These are phyloP conservation scores for Odontocolon sp. DNA, from an alignment of 2,888 invertebrate genomes.

Conservation along the genomic window DNA sequence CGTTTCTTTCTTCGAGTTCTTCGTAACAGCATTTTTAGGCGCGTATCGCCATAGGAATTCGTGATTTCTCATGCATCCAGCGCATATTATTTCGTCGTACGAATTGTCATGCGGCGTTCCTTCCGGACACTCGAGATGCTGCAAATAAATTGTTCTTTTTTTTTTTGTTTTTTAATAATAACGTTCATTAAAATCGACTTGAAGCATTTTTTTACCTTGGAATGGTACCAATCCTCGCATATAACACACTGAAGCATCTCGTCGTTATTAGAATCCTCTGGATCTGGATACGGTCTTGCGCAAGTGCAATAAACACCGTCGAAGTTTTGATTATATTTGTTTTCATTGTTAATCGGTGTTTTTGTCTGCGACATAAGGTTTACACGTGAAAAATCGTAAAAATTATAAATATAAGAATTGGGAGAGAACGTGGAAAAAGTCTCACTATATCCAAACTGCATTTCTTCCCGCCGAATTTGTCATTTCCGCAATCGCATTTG, in stretches of 20 bases:
- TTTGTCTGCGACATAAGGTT: constrained; percentile 83
- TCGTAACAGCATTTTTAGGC: constrained; percentile 72
- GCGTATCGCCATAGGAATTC: constrained; percentile 89
- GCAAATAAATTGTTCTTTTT: constrained; percentile 46
- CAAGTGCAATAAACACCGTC: constrained; percentile 96
- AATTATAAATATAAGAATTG: background rate
- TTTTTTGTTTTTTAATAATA: too few relatives aligned
- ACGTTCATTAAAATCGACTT: background rate
- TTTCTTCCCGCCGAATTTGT: constrained; percentile 85
- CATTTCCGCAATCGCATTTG: constrained; percentile 97
- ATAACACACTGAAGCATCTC: constrained; percentile 98
- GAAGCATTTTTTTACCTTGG: constrained; percentile 82
- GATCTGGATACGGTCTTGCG: constrained; percentile 96
- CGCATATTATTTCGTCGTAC: constrained; percentile 93
- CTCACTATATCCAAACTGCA: constrained; percentile 87
- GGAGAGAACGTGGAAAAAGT: constrained; percentile 40
- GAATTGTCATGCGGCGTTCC: constrained; percentile 82
- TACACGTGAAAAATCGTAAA: background rate
- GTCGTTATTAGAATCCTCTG: constrained; percentile 90
- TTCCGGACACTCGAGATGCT: constrained; percentile 85
- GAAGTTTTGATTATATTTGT: constrained; percentile 96
- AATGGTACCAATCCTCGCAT: constrained; percentile 99
- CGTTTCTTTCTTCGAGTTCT: constrained; percentile 66
- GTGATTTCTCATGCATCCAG: constrained; percentile 88
- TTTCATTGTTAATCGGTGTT: constrained; percentile 86